Evolutionary conservation across 2,888 invertebrate species (phyloP).

Genomic region (Rotaria macrura): DNA sequence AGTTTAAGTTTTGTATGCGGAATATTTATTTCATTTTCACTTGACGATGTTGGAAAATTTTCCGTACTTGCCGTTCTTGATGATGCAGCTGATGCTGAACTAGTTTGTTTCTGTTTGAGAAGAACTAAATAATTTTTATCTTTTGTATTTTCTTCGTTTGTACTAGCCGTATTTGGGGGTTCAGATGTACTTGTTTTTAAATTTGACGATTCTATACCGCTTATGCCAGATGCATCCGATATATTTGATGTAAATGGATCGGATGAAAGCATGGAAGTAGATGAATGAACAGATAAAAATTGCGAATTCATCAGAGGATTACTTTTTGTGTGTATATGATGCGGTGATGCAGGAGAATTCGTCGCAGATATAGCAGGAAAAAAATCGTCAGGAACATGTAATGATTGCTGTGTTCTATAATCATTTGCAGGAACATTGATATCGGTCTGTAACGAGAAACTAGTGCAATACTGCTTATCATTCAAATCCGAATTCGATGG

Average conservation of each 20-base stretch:
- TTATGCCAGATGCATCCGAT: not conserved
- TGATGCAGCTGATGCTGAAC: not conserved
- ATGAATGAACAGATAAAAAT: not conserved
- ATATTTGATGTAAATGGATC: not conserved
- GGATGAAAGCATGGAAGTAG: not conserved
- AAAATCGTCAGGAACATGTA: not conserved
- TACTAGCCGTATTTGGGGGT: not conserved
- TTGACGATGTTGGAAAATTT: not conserved
- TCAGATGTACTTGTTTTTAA: not conserved
- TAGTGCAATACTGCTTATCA: not conserved
- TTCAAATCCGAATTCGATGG: not conserved
- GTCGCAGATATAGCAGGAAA: not conserved
- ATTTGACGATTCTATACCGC: slow-evolving; percentile 1
- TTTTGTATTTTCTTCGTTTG: not conserved
- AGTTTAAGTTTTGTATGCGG: not conserved
- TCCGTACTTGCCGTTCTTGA: not conserved
- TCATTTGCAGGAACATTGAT: not conserved
- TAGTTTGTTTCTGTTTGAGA: not conserved
- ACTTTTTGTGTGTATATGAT: not conserved
- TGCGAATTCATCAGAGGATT: not conserved
- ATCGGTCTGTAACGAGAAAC: not conserved
- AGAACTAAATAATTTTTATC: not conserved
- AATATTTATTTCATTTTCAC: not conserved
- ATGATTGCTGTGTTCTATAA: not conserved
- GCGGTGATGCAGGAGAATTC: not conserved